Evolutionary conservation across 2,888 invertebrate species (phyloP), one percentile per base, ranked within the genome.

Genomic region (Perdita meconis): DNA sequence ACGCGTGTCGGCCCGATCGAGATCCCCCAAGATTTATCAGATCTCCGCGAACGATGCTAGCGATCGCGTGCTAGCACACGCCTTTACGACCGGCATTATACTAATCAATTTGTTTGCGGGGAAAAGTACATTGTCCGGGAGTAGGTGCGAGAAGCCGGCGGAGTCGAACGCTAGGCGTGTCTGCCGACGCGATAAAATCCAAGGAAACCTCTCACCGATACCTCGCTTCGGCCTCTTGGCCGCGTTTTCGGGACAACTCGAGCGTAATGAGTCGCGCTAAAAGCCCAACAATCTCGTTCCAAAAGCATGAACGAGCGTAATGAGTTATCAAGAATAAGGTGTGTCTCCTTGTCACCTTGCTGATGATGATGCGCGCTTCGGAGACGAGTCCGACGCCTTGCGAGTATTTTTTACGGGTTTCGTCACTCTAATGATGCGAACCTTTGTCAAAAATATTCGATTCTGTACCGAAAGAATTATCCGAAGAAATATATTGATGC

Each of bases 71-170:
- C 53, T 24, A 36, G 42, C 68, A 22, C 55, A 60, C 60, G 60
- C 42, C 68, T 50, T 44, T 47, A 68, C 50, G 26, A 47, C 30
- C 38, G 60, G 30, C 50, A 16, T 57, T 55, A 38, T 66, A 57
- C 75, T 71, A 73, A 85, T 82, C 76, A 76, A 85, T 82, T 82
- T 84, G 80, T 85, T 82, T 63, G 30, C 66, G 55, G 16, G 19
- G 13, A 44, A 78, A 85, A 69, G 70, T 76, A 82, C 75, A 78
- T 84, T 78, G 82, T 84, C 67, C 55, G 24, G 60, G 47, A 64
- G 51, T 70, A 80, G 61, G 66, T 57, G 61, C 66, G 68, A 82
- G 47, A 19, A 22, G 66, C 59, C 72, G 66, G 80, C 70, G 80
- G 66, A 56, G 56, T 56, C 80, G 78, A 68, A 73, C 61, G 82